phyloP scores from a whole-genome alignment of 2,797 vertebrate species.

The Eutrigla gurnardus region DNA sequence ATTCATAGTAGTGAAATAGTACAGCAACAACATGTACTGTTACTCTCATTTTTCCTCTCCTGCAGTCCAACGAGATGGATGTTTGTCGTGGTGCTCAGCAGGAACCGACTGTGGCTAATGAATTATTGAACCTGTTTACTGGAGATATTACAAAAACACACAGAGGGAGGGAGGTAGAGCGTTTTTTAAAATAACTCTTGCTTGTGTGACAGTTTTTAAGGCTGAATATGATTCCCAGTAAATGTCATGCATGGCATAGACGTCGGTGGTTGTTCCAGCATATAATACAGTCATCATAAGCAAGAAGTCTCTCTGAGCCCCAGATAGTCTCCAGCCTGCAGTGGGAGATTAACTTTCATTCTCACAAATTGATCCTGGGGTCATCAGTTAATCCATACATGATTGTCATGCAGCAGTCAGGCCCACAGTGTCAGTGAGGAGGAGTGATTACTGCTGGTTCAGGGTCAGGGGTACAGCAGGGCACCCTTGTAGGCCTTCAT shows the following conservation, averaged over 20 bases:
- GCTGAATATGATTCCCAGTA: background rate
- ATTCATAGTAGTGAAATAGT: constrained; percentile 17
- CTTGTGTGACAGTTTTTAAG: background rate
- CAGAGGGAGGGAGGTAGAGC: background rate
- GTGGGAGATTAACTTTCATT: constrained; percentile 25
- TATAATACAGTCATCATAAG: constrained; percentile 1
- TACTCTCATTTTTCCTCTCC: constrained; percentile 6
- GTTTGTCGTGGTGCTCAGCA: constrained; percentile 38
- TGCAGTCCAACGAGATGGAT: constrained; percentile 20
- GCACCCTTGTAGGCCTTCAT: background rate
- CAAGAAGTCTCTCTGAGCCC: background rate
- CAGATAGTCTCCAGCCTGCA: constrained; percentile 16
- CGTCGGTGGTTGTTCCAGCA: background rate
- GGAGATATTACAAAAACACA: constrained; percentile 17
- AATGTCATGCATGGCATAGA: background rate
- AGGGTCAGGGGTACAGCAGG: background rate
- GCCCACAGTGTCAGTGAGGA: background rate
- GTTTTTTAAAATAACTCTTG: too few species aligned
- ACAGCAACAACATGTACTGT: constrained; percentile 12
- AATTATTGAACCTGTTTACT: constrained; percentile 54
- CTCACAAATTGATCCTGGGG: constrained; percentile 29
- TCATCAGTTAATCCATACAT: constrained; percentile 36
- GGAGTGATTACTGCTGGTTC: constrained; percentile 16
- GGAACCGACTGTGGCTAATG: constrained; percentile 9
- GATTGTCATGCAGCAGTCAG: background rate